Evolutionary conservation across 1,140 invertebrate genomes (phyloP).

Genomic region (Drosophila insularis): DNA sequence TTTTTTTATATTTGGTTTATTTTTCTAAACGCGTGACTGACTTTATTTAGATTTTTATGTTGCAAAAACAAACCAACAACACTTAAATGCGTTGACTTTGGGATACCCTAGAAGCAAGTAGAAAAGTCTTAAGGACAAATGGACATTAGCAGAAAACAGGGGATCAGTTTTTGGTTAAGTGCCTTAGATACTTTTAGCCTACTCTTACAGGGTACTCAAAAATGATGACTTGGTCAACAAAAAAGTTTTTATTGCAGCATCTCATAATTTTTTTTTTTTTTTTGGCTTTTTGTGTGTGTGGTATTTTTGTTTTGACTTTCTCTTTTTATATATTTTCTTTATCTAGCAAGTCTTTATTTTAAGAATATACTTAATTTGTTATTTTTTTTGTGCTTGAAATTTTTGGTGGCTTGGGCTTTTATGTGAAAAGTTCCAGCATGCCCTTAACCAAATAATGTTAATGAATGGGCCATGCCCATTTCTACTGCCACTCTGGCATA

Average conservation of each 20-base stretch:
- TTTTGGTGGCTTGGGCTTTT: neutral
- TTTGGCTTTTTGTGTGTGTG: constrained; percentile 16
- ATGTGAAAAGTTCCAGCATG: constrained; percentile 1
- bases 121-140: no score
- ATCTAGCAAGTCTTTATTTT: constrained; percentile 37
- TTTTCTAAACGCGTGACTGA: constrained; percentile 50
- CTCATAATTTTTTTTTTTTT: constrained; percentile 73
- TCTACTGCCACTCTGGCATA: constrained; percentile 9
- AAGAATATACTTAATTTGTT: constrained; percentile 25
- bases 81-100: neutral
- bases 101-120: neutral
- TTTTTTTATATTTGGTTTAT: constrained; percentile 43
- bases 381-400: constrained; percentile 12
- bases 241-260: constrained; percentile 50
- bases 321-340: constrained; percentile 28
- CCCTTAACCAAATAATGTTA: constrained; percentile 31
- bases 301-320: constrained; percentile 9
- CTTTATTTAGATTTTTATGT: constrained; percentile 62
- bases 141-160: neutral
- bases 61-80: constrained; percentile 42
- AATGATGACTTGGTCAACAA: constrained; percentile 35
- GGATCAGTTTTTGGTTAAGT: no score
- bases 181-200: no score
- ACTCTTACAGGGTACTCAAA: neutral
- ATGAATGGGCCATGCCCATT: constrained; percentile 37